Conservation (phyloP, 2,113 vertebrate species). For the Ptilorrhoa leucosticta region DNA sequence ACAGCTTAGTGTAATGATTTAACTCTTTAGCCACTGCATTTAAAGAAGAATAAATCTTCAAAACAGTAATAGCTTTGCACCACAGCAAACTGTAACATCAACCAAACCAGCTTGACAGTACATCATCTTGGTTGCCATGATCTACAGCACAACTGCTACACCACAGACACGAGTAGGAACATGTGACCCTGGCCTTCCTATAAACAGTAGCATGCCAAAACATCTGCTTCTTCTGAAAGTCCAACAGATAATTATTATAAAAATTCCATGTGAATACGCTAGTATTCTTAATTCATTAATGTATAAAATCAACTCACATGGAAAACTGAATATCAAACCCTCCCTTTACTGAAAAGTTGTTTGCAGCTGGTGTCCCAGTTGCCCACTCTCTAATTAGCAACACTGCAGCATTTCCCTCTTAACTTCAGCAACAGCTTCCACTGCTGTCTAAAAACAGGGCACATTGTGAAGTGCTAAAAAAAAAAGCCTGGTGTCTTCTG, state of each 20-base stretch:
- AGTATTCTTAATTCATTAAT: neutral
- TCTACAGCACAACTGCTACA: neutral
- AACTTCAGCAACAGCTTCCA: neutral
- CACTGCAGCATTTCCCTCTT: neutral
- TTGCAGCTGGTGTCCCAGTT: neutral
- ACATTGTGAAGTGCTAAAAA: neutral
- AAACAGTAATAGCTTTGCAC: neutral
- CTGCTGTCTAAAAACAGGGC: neutral
- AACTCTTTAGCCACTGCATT: neutral
- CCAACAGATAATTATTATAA: neutral
- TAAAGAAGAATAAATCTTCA: neutral
- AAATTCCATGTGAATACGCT: neutral
- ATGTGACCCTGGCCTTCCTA: neutral
- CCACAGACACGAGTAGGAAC: neutral
- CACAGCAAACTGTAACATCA: neutral
- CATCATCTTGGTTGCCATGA: neutral
- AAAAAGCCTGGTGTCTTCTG: neutral
- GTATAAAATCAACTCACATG: neutral
- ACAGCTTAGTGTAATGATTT: neutral
- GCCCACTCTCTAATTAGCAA: constrained; percentile 11
- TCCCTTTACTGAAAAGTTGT: neutral
- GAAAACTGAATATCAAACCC: neutral
- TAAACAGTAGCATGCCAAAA: neutral
- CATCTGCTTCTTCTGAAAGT: neutral
- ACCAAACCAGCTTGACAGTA: neutral